Evolutionary conservation across 2,888 invertebrate species (phyloP).

Genomic region (Melolontha melolontha): DNA sequence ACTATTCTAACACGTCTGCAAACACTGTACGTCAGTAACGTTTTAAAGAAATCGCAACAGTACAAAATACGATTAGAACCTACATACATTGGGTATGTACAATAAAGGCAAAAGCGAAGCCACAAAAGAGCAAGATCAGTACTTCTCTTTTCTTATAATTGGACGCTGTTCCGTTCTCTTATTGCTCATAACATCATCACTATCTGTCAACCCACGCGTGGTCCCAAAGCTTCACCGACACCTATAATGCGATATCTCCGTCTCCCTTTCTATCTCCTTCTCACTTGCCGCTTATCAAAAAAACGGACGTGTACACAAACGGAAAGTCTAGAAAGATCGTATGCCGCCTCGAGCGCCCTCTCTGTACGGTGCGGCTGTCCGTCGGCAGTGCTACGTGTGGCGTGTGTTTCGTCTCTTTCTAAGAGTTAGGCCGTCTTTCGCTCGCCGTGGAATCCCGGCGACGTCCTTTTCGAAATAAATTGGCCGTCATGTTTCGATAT

Average conservation of each 20-base stretch:
- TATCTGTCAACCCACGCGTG: constrained; percentile 30
- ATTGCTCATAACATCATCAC: constrained; percentile 12
- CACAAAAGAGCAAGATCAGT: too few species aligned
- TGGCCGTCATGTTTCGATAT: constrained; percentile 33
- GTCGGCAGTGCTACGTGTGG: too few species aligned
- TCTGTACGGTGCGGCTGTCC: too few species aligned
- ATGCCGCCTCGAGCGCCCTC: too few species aligned
- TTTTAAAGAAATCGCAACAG: too few species aligned
- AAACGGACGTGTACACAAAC: too few species aligned
- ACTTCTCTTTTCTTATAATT: constrained; percentile 16
- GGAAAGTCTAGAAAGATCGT: too few species aligned
- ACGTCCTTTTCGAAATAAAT: constrained; percentile 25
- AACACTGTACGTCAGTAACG: too few species aligned
- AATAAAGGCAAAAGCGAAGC: too few species aligned
- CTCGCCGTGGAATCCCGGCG: constrained; percentile 18
- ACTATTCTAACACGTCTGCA: too few species aligned
- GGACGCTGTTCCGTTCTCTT: background rate
- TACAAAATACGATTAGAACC: too few species aligned
- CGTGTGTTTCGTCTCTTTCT: background rate
- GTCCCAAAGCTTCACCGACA: constrained; percentile 6
- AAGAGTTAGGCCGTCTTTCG: background rate
- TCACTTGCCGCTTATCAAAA: background rate
- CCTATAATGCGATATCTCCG: background rate
- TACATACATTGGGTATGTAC: too few species aligned
- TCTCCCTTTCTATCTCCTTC: background rate